Evolutionary conservation across 2,888 invertebrate species (phyloP), one percentile per base, ranked within the genome.

Genomic region (Thecocarcelia acutangulata): DNA sequence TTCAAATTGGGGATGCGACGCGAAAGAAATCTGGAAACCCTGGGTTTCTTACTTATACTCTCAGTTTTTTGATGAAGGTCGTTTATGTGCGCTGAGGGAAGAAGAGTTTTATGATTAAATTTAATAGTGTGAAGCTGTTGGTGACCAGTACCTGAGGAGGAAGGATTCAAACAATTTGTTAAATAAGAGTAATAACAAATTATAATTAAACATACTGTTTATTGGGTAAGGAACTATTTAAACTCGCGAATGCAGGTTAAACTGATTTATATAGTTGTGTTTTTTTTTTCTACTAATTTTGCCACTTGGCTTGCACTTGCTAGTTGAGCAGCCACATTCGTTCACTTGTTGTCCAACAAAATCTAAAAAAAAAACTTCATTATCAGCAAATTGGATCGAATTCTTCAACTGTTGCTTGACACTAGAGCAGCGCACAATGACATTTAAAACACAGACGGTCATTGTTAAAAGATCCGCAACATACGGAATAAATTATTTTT

Each of bases 371-470:
- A 58, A 59, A 44, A 64, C 56, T 64, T 75, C 56, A 69, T 28
- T 72, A 76, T 70, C 64, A 61, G 59, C 28, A 56, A 80, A 72
- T 21, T 80, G 59, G 76, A 80, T 80, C 76, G 72, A 72, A 72
- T 66, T 70, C 66, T 66, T 37, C 28, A 70, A 52, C 40, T 64
- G 59, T 50, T 46, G 64, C 56, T 75, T 80, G 76, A 54, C 70
- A 56, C 64, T 19, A 58, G 64, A 64, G 52, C 50, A 33, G 21
- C 66, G 66, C 24, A 24, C 46, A 68, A 59, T 80, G 80, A 76
- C 80, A 80, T 80, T 80, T 80, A 76, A 80, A 76, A 72, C 37
- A 54, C 52, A 70, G 76, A 72, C 54, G 72, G 64, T 72, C 66
- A 72, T 72, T 61, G 66, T 76, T 48, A 66, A 69, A 50, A 24